These are phyloP conservation scores for Stomatorhinus walkeri DNA, from an alignment of 2,797 vertebrate genomes.

Conservation along the genomic window DNA sequence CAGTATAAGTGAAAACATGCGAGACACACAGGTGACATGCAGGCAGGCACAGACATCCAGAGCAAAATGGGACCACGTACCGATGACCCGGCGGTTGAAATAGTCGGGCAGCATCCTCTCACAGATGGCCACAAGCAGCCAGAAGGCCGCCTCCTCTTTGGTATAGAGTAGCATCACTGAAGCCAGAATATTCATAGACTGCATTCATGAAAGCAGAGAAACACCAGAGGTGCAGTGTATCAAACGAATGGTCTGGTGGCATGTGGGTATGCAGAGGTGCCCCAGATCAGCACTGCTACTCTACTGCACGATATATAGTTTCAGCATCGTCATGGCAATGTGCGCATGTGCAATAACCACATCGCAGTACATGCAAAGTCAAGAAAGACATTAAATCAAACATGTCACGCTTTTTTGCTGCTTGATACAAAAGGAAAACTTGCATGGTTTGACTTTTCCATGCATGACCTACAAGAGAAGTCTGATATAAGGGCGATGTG, in stretches of 20 bases:
- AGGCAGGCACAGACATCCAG: neutral
- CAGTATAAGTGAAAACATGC: neutral
- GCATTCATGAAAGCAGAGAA: conserved; percentile 14
- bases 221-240: neutral
- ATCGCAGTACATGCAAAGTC: neutral
- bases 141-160: conserved; percentile 93
- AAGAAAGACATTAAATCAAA: neutral
- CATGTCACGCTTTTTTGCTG: neutral
- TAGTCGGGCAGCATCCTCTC: conserved; percentile 96
- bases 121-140: conserved; percentile 88
- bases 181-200: conserved; percentile 98
- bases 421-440: neutral
- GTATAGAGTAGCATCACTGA: conserved; percentile 87
- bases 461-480: neutral
- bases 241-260: neutral
- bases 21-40: neutral
- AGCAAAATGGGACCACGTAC: conserved; percentile 48
- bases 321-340: neutral
- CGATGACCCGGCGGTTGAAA: conserved; percentile 90
- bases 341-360: neutral
- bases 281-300: neutral
- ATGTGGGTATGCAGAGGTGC: neutral
- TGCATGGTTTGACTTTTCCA: neutral
- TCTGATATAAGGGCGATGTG: neutral
- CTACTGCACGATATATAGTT: neutral